Evolutionary conservation across 2,797 vertebrate species (phyloP).

Genomic region (Pogoniulus pusillus): DNA sequence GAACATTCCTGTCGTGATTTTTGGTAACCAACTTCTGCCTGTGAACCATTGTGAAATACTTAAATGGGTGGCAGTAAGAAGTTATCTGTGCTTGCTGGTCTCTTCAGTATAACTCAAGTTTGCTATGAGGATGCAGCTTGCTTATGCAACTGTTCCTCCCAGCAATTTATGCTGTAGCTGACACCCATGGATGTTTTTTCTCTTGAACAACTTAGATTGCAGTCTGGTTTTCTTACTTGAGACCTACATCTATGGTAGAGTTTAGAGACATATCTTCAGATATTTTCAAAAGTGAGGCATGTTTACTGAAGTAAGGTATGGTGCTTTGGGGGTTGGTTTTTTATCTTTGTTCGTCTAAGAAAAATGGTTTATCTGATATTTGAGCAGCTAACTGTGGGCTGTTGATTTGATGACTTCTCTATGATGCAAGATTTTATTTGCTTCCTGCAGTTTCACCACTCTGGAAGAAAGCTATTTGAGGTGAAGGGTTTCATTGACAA

Average conservation of each 20-base stretch:
- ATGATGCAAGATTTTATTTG: not conserved
- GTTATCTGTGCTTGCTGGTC: not conserved
- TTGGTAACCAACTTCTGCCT: not conserved
- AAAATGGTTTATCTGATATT: not conserved
- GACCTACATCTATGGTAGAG: not conserved
- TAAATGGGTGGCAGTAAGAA: not conserved
- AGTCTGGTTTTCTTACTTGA: not conserved
- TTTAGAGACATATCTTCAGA: not conserved
- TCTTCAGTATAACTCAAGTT: not conserved
- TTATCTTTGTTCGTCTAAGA: not conserved
- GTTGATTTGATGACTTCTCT: not conserved
- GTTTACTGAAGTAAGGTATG: not conserved
- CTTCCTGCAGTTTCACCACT: not conserved
- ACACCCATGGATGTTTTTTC: not conserved
- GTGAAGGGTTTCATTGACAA: not conserved
- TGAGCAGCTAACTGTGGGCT: not conserved
- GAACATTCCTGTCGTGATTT: not conserved
- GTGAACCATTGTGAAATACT: not conserved
- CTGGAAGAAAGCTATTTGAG: not conserved
- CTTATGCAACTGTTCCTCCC: not conserved
- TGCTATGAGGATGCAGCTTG: not conserved
- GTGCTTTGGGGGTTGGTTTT: not conserved
- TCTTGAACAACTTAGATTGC: not conserved
- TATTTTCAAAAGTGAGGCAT: not conserved
- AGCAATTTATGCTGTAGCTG: not conserved